These are phyloP conservation scores for Macrostomum lignano DNA, from an alignment of 1,140 invertebrate species.

Conservation along the genomic window DNA sequence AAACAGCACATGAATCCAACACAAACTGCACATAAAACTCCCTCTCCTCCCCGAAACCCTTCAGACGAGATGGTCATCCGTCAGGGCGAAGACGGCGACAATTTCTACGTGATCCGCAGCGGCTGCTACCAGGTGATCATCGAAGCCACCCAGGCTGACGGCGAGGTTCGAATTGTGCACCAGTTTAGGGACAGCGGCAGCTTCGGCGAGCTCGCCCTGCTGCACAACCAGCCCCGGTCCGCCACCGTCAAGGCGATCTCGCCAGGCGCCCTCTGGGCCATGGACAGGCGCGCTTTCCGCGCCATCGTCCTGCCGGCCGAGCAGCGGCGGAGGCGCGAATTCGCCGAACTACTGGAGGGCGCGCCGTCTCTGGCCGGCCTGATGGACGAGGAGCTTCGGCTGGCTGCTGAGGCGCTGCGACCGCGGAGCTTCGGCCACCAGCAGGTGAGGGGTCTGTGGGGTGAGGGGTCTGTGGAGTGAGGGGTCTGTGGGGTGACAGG, in stretches of 20 bases:
- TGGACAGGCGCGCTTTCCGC: conserved; percentile 64
- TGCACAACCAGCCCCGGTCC: conserved; percentile 81
- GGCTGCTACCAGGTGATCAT: not conserved
- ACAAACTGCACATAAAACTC: too few relatives aligned
- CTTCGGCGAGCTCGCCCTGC: conserved; percentile 67
- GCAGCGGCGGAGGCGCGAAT: conserved; percentile 65
- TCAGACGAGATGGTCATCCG: conserved; percentile 68
- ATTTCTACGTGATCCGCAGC: conserved; percentile 74
- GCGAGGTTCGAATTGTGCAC: not conserved
- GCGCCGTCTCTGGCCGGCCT: too few relatives aligned
- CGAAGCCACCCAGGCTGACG: not conserved
- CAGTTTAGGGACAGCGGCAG: conserved; percentile 42
- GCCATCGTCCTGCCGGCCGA: conserved; percentile 49
- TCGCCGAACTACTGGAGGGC: too few relatives aligned
- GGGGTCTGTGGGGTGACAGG: too few relatives aligned
- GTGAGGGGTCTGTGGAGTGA: too few relatives aligned
- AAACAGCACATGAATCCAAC: too few relatives aligned
- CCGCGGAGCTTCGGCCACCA: too few relatives aligned
- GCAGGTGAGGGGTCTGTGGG: too few relatives aligned
- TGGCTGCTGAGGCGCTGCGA: too few relatives aligned
- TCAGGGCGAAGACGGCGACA: conserved; percentile 83
- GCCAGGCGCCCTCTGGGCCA: conserved; percentile 46
- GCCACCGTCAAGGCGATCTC: conserved; percentile 39
- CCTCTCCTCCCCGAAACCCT: too few relatives aligned
- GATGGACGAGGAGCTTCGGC: too few relatives aligned